phyloP scores from a whole-genome alignment of 2,797 vertebrate species.

The Hafferia zeledoni region DNA sequence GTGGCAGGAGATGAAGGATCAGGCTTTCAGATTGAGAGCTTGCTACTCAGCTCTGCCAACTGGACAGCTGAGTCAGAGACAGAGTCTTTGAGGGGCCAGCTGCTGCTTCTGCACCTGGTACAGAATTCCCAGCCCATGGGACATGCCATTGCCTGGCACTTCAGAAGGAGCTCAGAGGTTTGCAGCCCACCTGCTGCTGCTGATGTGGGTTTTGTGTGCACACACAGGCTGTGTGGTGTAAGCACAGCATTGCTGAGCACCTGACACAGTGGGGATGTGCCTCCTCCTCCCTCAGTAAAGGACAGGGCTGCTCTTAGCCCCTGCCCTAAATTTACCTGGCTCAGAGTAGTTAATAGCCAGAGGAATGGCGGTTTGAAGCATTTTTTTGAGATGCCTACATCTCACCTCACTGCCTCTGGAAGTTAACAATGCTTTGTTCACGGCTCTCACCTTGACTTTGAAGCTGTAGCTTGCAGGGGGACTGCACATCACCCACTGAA shows the following conservation, averaged over 20 bases:
- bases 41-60: not conserved
- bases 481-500: not conserved
- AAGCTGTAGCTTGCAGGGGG: not conserved
- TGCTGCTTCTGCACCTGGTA: not conserved
- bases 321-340: not conserved
- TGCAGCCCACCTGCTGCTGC: not conserved
- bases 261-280: rapidly evolving
- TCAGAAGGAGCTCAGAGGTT: not conserved
- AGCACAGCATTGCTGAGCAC: not conserved
- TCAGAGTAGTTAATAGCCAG: not conserved
- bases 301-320: not conserved
- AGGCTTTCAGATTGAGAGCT: not conserved
- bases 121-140: not conserved
- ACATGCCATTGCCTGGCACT: not conserved
- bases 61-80: not conserved
- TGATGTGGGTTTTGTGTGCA: not conserved
- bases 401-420: not conserved
- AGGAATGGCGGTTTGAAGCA: not conserved
- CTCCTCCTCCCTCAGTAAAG: not conserved
- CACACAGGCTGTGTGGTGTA: rapidly evolving
- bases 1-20: not conserved
- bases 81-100: rapidly evolving
- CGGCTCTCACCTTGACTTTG: not conserved
- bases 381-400: not conserved
- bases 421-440: not conserved